Evolutionary conservation across 2,797 vertebrate species (phyloP).

Genomic region (Notolabrus celidotus): DNA sequence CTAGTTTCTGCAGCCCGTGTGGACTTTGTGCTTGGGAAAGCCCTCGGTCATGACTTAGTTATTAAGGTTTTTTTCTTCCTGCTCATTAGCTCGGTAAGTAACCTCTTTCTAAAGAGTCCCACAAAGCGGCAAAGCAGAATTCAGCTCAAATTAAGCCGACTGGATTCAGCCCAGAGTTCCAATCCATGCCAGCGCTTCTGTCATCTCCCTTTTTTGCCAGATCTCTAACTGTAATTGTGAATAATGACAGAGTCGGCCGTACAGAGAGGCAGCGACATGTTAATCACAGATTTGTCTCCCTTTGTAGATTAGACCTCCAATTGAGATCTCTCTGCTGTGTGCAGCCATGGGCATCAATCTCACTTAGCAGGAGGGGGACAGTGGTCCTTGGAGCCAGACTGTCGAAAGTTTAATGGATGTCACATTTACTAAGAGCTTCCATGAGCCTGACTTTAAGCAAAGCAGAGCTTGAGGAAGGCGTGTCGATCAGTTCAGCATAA

Average conservation of each 20-base stretch:
- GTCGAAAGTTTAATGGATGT: slow-evolving; percentile 81
- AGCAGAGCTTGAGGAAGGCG: slow-evolving; percentile 43
- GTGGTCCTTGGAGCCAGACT: slow-evolving; percentile 75
- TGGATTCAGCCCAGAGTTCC: slow-evolving; percentile 69
- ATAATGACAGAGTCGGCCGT: slow-evolving; percentile 72
- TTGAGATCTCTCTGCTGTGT: slow-evolving; percentile 72
- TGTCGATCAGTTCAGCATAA: slow-evolving; percentile 69
- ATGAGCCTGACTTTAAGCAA: slow-evolving; percentile 70
- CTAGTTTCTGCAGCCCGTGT: slow-evolving; percentile 47
- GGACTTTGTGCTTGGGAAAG: slow-evolving; percentile 43
- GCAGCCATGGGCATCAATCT: slow-evolving; percentile 79
- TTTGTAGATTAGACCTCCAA: slow-evolving; percentile 76
- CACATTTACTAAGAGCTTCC: slow-evolving; percentile 75
- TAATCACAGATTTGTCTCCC: slow-evolving; percentile 83
- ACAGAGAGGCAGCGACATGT: slow-evolving; percentile 74
- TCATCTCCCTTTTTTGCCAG: slow-evolving; percentile 73
- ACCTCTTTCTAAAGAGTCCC: slow-evolving; percentile 57
- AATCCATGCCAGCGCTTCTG: slow-evolving; percentile 67
- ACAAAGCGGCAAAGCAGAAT: slow-evolving; percentile 52
- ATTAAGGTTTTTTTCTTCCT: slow-evolving; percentile 59
- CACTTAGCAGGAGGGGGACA: slow-evolving; percentile 76
- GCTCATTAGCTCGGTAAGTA: slow-evolving; percentile 81
- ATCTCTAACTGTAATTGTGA: slow-evolving; percentile 79
- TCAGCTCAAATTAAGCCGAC: slow-evolving; percentile 71
- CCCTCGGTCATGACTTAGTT: slow-evolving; percentile 57